Evolutionary conservation across 1,140 invertebrate genomes (phyloP), one percentile per base, ranked within the genome.

Genomic region (Drosophila tristis): DNA sequence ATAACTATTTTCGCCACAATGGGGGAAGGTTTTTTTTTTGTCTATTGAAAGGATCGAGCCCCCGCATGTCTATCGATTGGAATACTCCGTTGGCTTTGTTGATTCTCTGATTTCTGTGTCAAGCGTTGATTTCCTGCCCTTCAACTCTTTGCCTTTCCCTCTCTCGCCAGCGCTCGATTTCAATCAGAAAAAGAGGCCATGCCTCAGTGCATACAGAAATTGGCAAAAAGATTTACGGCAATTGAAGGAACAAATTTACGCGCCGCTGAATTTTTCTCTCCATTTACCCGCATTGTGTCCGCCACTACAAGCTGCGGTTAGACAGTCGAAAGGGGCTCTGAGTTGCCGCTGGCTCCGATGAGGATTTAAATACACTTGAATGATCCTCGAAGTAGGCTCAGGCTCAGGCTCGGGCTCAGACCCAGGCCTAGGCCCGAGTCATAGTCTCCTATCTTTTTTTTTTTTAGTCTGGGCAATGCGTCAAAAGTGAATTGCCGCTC

Each of bases 401-500:
- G 31, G 44, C 25, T 13, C 8, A 13, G 54, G 31, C 5, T 13
- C 8, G 23, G 42, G 29, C 15, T 23, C 5, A 26, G 29, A 13
- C 48, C 8, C 8, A 13, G 54, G 31, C 7, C 2, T 8, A 35
- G 31, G 1, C 31, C 15, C 23, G 7, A 35, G 9, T 4, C 31
- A 11, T 9, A 35, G 31, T 11, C 31, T 35, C 31, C 31, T n/a
- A n/a, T n/a, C n/a, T n/a, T n/a, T 35, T 11, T 35, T 35, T 3
- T 16, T 16, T 1, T 16, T 16, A 39, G 35, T 39, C 44, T 43
- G 39, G 26, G 26, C 70, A 78, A 86, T 87, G 84, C 82, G 82
- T 87, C 75, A 87, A 87, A 87, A 89, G 82, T 87, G 84, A 89
- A 89, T 87, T 89, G 79, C 70, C 79, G 82, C 78, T 76, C 58